A percentile compares a stretch with the other conserved stretches of the same genome.
These are phyloP conservation scores for Myotis yumanensis DNA, from an alignment of 2,113 vertebrate species.

Conservation along the genomic window DNA sequence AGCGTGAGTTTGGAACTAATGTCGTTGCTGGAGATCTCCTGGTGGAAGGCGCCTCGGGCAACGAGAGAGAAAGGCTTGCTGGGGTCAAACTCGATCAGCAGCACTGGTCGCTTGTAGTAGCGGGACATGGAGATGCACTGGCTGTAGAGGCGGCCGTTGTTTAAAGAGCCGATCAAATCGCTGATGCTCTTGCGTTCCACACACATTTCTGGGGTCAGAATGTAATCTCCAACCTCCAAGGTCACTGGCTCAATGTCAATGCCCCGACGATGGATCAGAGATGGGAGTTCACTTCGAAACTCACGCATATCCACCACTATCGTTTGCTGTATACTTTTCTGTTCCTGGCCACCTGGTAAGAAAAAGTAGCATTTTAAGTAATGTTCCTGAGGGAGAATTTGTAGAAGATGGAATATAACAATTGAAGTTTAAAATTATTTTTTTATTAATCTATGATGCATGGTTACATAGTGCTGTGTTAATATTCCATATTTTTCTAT, in stretches of 20 bases:
- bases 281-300: constrained; percentile 96
- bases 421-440: background rate
- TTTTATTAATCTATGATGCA: background rate
- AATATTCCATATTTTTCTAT: background rate
- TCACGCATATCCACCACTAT: constrained; percentile 97
- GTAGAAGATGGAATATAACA: background rate
- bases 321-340: constrained; percentile 84
- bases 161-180: constrained; percentile 94
- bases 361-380: background rate
- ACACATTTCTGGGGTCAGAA: constrained; percentile 93
- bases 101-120: constrained; percentile 92
- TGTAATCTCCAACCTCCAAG: constrained; percentile 96
- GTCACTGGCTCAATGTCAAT: constrained; percentile 97
- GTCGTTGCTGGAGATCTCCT: constrained; percentile 93
- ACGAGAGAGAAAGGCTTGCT: constrained; percentile 92
- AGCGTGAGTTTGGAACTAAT: constrained; percentile 94
- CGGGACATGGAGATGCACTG: constrained; percentile 96
- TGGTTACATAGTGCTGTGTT: background rate
- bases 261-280: constrained; percentile 93
- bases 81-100: constrained; percentile 96
- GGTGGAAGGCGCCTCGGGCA: constrained; percentile 87
- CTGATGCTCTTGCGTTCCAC: constrained; percentile 97
- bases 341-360: constrained; percentile 91
- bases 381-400: background rate
- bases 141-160: constrained; percentile 93